Evolutionary conservation across 2,888 invertebrate genomes (phyloP).

Genomic region (Cryptocheilus praepositus): DNA sequence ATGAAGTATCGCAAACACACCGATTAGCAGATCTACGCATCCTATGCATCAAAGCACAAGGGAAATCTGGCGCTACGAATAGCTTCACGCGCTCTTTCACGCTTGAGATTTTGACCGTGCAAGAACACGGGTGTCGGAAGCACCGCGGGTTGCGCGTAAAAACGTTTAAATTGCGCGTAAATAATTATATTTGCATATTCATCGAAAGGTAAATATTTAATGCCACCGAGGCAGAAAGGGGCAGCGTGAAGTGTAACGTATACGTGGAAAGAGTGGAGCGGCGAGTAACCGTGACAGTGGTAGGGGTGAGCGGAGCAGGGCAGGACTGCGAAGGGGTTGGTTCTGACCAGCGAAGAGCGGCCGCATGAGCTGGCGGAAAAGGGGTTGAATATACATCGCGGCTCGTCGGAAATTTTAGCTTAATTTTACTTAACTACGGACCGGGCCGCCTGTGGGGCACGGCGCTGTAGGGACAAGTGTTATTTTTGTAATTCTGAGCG

Average conservation of each 20-base stretch:
- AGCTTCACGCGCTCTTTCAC: neutral
- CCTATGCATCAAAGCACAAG: too few species aligned
- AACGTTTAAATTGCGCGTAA: conserved; percentile 74
- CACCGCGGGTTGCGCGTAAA: conserved; percentile 65
- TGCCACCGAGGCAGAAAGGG: conserved; percentile 58
- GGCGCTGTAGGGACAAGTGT: conserved; percentile 61
- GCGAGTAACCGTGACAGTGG: conserved; percentile 36
- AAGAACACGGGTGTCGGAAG: conserved; percentile 34
- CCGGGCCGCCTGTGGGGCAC: conserved; percentile 37
- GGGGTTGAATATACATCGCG: conserved; percentile 63
- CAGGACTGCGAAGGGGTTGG: conserved; percentile 33
- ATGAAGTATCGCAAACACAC: too few species aligned
- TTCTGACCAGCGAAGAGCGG: conserved; percentile 16
- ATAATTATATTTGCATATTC: conserved; percentile 76
- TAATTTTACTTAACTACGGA: conserved; percentile 69
- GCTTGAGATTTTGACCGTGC: conserved; percentile 6
- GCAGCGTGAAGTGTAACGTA: conserved; percentile 67
- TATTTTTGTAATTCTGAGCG: conserved; percentile 69
- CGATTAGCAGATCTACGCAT: too few species aligned
- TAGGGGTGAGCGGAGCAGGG: conserved; percentile 31
- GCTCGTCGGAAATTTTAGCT: conserved; percentile 66
- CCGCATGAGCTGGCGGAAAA: conserved; percentile 55
- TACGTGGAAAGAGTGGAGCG: conserved; percentile 58
- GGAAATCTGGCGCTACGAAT: too few species aligned
- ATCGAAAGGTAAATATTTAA: conserved; percentile 75